phyloP scores from a whole-genome alignment of 1,140 invertebrate species.

The Paralvinella palmiformis region DNA sequence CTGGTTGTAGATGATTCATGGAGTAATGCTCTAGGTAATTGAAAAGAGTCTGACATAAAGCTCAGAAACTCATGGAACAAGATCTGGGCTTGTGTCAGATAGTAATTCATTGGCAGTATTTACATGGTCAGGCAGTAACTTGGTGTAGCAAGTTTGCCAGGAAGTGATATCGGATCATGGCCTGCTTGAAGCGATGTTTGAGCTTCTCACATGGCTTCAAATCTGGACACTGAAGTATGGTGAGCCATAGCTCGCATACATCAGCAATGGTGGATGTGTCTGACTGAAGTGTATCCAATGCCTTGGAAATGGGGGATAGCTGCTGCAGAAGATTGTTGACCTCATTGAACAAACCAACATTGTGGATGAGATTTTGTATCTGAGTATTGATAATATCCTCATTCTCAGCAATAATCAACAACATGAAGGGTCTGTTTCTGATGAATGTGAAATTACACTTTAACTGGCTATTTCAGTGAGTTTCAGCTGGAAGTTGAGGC shows the following conservation, averaged over 20 bases:
- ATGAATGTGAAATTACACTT: background rate
- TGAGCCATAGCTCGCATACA: too few relatives aligned
- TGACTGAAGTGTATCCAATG: background rate
- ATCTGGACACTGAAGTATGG: too few relatives aligned
- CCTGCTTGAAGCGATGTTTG: too few relatives aligned
- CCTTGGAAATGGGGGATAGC: background rate
- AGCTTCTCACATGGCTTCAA: too few relatives aligned
- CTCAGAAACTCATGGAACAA: too few relatives aligned
- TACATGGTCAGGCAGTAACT: too few relatives aligned
- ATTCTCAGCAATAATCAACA: background rate
- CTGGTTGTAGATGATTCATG: too few relatives aligned
- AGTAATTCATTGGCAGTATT: too few relatives aligned
- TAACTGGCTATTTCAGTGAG: slow-evolving; percentile 14
- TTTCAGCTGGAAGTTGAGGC: slow-evolving; percentile 20
- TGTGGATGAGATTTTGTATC: slow-evolving; percentile 12
- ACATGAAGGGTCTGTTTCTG: background rate
- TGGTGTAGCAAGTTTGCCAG: too few relatives aligned
- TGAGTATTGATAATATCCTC: background rate
- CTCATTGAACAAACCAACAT: slow-evolving; percentile 21
- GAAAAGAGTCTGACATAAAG: too few relatives aligned
- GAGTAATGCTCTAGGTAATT: too few relatives aligned
- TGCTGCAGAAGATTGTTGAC: slow-evolving; percentile 14
- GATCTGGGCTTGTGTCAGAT: background rate
- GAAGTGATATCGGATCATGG: too few relatives aligned
- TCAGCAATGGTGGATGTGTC: background rate